Evolutionary conservation across 2,888 invertebrate genomes (phyloP).

Genomic region (Pandemis heparana): DNA sequence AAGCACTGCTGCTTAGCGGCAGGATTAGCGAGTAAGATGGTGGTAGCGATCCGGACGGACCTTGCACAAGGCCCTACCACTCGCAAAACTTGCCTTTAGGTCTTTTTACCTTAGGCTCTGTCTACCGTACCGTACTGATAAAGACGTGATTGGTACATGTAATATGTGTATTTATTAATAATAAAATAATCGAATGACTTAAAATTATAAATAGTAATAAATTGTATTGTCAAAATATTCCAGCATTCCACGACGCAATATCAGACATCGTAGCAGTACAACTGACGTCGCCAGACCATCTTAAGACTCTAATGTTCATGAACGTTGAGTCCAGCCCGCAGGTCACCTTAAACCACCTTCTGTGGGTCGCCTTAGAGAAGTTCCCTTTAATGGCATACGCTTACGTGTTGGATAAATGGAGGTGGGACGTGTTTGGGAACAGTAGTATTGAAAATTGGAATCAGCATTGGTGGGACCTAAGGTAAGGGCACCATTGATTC

Average conservation of each 20-base stretch:
- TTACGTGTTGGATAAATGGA: slow-evolving; percentile 77
- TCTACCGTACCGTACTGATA: too few relatives aligned
- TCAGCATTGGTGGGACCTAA: slow-evolving; percentile 78
- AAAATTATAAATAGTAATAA: too few relatives aligned
- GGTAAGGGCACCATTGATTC: slow-evolving; percentile 53
- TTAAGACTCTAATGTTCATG: slow-evolving; percentile 74
- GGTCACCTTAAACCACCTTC: slow-evolving; percentile 71
- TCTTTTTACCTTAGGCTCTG: too few relatives aligned
- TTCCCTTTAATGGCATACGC: slow-evolving; percentile 79
- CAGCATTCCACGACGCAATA: slow-evolving; percentile 88
- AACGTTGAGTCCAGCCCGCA: slow-evolving; percentile 68
- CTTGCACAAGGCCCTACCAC: too few relatives aligned
- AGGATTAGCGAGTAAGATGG: too few relatives aligned
- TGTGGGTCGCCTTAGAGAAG: slow-evolving; percentile 77
- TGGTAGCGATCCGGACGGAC: too few relatives aligned
- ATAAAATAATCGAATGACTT: too few relatives aligned
- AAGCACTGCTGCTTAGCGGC: too few relatives aligned
- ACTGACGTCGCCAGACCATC: slow-evolving; percentile 81
- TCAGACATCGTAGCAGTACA: slow-evolving; percentile 87
- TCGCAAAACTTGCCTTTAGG: too few relatives aligned
- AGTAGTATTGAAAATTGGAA: slow-evolving; percentile 72
- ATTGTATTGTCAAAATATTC: slow-evolving; percentile 34
- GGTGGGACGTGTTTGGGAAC: slow-evolving; percentile 77
- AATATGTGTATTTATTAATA: too few relatives aligned
- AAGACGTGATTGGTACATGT: too few relatives aligned